Evolutionary conservation across 2,797 vertebrate species (phyloP), one percentile per base, ranked within the genome.

Genomic region (Pagetopsis macropterus): DNA sequence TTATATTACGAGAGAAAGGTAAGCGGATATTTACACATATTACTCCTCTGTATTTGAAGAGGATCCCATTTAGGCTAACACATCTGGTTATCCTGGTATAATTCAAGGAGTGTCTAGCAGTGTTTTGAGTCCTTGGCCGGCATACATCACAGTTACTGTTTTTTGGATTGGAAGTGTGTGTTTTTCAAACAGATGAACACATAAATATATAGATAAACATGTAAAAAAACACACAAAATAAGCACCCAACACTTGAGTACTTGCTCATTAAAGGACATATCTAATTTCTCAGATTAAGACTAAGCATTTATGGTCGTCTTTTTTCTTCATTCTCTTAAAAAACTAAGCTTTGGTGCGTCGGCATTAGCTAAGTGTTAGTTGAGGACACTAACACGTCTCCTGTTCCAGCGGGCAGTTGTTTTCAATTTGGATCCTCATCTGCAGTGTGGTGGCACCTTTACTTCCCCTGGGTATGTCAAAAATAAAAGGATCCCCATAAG

Each of bases 381-480:
- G 37, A 59, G 19, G 23, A 43, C 45, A 52, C n/a, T 1, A n/a
- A 58, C 41, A 33, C 0, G 3, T 12, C 15, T 37, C 27, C 19
- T 2, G 50, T 16, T 23, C 37, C 16, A 16, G 54, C 45, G 2
- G 65, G 11, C 59, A 15, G 12, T 9, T 33, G 16, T 17, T 27
- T 2, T n/a, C 11, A 33, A 9, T 15, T 3, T 16, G 46, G 31
- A 23, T 13, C 3, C 2, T 13, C 0, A 16, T 27, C 65, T 9
- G 21, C 16, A 58, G 33, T 27, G 23, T n/a, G 15, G 12, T 12
- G 23, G 21, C 69, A 19, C 11, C 33, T 8, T 6, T 41, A 46
- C 21, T 45, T 62, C 63, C 5, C 51, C 55, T 76, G 56, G 27
- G 27, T 27, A 21, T 33, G n/a, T 49, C 45, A 43, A 56, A 75